Conservation (phyloP, 2,797 vertebrate genomes). For the Nyctibius grandis region DNA sequence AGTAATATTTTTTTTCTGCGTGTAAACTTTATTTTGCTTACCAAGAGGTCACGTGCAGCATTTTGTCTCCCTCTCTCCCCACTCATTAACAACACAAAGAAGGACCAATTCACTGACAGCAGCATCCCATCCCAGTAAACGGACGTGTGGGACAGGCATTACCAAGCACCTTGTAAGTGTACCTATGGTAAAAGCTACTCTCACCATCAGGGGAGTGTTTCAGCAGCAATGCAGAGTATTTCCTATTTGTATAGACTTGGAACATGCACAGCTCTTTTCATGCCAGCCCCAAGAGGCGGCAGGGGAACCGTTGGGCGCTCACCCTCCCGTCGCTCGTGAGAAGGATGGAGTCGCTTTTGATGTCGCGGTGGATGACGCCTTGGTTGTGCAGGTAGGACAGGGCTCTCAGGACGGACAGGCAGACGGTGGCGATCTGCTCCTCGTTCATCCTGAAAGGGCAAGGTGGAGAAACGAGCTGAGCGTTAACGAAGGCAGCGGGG, state of each 20-base stretch:
- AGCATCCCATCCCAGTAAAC: not conserved
- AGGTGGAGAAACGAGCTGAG: not conserved
- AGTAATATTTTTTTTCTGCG: not conserved
- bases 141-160: not conserved
- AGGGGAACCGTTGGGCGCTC: constrained; percentile 24
- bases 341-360: constrained; percentile 98
- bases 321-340: constrained; percentile 96
- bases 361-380: constrained; percentile 97
- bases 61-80: not conserved
- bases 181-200: not conserved
- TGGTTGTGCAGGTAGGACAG: constrained; percentile 95
- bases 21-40: not conserved
- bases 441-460: constrained; percentile 91
- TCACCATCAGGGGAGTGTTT: not conserved
- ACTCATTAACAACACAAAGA: not conserved
- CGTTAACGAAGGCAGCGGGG: fast-evolving
- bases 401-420: constrained; percentile 91
- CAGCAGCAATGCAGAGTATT: not conserved
- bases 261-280: fast-evolving
- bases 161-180: not conserved
- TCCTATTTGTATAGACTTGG: not conserved
- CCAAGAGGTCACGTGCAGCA: not conserved
- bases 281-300: not conserved
- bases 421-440: constrained; percentile 97
- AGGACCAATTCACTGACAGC: not conserved